Base-by-base conservation (phyloP, 2,113 vertebrate genomes). In the Laterallus jamaicensis region DNA sequence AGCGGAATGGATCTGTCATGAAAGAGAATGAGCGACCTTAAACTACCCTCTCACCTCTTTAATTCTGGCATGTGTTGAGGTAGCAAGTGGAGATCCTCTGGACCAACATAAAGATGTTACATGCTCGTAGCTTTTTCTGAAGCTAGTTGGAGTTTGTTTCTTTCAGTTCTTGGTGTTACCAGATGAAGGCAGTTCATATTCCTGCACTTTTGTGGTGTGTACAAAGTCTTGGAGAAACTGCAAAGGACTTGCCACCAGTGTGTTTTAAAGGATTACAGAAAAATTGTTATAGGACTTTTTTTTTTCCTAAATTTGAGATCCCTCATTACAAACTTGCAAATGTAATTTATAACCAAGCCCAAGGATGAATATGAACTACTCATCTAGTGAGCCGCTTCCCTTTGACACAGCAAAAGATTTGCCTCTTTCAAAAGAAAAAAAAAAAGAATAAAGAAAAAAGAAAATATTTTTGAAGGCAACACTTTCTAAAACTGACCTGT, bases 111-210 rank as follows among this genome's bases (percentile, higher is more conserved):
- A 95, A 82, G 93, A 88, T 96, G 26, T 74, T 81, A 93, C 91
- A 94, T 1, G 8, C 96, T 94, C 89, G 7, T 95, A 96, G 96
- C 96, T 96, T 97, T 96, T 94, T 92, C 50, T 17, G 93, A 97
- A 97, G 95, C 97, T 96, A 95, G 93, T 88, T 5, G 49, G 93
- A 96, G 95, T 97, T 97, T 84, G 92, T 96, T 97, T 96, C 86
- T 97, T 96, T 96, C 82, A 78, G 86, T 96, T 95, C 95, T 96
- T 82, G 93, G 82, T 96, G 93, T 97, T 92, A 89, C 69, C 2
- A 91, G 91, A 94, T 76, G 86, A 96, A 93, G 92, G 96, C 95
- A 64, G 77, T 92, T 95, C 52, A 3, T 59, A 62, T 95, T 87
- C 87, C 95, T 93, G 95, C 95, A 95, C 94, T 97, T 94, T 63